These are phyloP conservation scores for Actinia equina DNA, from an alignment of 64 coral and sea anemone species.

Conservation along the genomic window DNA sequence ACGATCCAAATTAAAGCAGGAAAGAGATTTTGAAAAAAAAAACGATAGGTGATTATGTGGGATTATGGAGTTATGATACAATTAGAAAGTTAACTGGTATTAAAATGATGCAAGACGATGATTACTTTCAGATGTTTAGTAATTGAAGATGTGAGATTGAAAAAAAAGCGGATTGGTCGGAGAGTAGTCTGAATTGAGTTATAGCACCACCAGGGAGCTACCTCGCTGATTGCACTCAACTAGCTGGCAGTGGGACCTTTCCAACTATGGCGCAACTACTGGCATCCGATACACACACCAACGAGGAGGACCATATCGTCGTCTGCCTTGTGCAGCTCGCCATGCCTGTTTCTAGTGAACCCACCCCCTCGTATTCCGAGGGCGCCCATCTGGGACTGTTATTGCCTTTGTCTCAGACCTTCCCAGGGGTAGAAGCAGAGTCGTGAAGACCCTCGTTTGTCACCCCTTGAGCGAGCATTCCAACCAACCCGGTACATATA, in stretches of 20 bases:
- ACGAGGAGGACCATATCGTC: slow-evolving; percentile 4
- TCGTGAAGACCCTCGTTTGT: slow-evolving; percentile 56
- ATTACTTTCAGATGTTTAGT: neutral
- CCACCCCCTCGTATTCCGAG: slow-evolving; percentile 71
- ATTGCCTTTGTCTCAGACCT: slow-evolving; percentile 92
- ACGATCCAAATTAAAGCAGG: too few relatives aligned
- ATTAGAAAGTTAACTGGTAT: too few relatives aligned
- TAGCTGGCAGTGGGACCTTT: slow-evolving; percentile 77
- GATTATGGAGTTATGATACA: too few relatives aligned
- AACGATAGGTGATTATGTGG: too few relatives aligned
- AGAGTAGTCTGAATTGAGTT: slow-evolving; percentile 99
- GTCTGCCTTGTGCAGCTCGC: slow-evolving; percentile 63
- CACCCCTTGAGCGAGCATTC: slow-evolving; percentile 92
- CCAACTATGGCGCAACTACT: slow-evolving; percentile 85
- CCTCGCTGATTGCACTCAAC: slow-evolving; percentile 89
- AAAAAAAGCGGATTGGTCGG: slow-evolving; percentile 37
- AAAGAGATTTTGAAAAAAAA: too few relatives aligned
- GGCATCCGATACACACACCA: slow-evolving; percentile 49
- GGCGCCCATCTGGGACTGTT: slow-evolving; percentile 57
- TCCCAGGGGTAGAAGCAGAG: slow-evolving; percentile 85
- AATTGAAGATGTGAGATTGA: too few relatives aligned
- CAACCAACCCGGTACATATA: slow-evolving; percentile 55
- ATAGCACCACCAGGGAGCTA: slow-evolving; percentile 45
- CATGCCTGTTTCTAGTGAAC: slow-evolving; percentile 93
- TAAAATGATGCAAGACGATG: too few relatives aligned